These are phyloP conservation scores for Acleris holmiana DNA, from an alignment of 2,888 invertebrate genomes.

Conservation along the genomic window DNA sequence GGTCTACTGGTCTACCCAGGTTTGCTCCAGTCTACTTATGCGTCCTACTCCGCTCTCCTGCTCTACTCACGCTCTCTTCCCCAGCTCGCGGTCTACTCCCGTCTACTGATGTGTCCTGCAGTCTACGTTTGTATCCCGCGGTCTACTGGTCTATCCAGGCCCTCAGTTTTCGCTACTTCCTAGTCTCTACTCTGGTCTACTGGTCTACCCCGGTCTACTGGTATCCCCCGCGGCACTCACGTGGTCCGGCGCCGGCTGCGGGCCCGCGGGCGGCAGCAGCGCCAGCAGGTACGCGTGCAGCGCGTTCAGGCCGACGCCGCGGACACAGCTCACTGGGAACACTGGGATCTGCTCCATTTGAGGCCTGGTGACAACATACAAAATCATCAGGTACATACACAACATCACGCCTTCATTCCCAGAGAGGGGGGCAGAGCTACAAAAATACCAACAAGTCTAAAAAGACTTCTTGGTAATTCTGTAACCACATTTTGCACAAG, in stretches of 20 bases:
- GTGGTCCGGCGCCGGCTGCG: constrained; percentile 53
- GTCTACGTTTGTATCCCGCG: not conserved
- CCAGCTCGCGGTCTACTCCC: too few relatives aligned
- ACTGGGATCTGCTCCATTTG: constrained; percentile 84
- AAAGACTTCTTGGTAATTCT: too few relatives aligned
- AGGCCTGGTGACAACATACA: not conserved
- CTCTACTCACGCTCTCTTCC: not conserved
- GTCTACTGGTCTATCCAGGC: too few relatives aligned
- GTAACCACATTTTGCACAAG: too few relatives aligned
- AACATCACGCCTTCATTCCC: too few relatives aligned
- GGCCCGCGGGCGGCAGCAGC: constrained; percentile 87
- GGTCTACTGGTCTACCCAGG: too few relatives aligned
- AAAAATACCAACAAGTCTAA: too few relatives aligned
- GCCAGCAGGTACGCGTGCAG: constrained; percentile 94
- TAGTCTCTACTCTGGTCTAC: not conserved
- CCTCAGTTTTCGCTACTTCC: too few relatives aligned
- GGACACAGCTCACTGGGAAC: constrained; percentile 95
- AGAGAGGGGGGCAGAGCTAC: too few relatives aligned
- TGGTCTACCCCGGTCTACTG: not conserved
- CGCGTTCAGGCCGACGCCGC: constrained; percentile 92
- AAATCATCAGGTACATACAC: too few relatives aligned
- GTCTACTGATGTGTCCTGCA: constrained; percentile 10
- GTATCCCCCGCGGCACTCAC: constrained; percentile 48
- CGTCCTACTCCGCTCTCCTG: not conserved
- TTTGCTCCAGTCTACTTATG: not conserved